These are phyloP conservation scores for Psettodes erumei DNA, from an alignment of 2,113 vertebrate genomes.

Conservation along the genomic window DNA sequence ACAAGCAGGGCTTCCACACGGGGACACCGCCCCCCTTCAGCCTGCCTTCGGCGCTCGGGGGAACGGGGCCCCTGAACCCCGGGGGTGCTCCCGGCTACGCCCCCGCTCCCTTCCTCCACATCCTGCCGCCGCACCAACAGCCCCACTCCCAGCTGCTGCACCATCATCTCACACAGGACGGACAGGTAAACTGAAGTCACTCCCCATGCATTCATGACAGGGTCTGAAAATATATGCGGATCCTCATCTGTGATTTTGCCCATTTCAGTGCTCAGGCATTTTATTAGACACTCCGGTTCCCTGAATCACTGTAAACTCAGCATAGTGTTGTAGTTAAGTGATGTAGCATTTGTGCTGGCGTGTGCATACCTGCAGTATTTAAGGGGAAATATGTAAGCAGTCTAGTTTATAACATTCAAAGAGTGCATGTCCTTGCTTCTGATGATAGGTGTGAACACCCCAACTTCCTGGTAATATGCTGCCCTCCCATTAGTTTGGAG, in stretches of 20 bases:
- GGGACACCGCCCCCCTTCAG: conserved; percentile 94
- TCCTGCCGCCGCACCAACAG: conserved; percentile 95
- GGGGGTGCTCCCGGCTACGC: conserved; percentile 91
- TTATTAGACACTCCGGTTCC: not conserved
- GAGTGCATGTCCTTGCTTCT: too few relatives aligned
- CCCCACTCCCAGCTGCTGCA: conserved; percentile 96
- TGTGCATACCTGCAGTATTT: not conserved
- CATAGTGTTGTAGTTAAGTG: not conserved
- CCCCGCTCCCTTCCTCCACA: conserved; percentile 92
- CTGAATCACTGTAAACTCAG: not conserved
- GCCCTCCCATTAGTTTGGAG: too few relatives aligned
- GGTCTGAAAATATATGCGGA: not conserved
- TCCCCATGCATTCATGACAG: not conserved
- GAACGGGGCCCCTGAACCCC: conserved; percentile 90
- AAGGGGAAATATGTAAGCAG: too few relatives aligned
- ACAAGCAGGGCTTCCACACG: conserved; percentile 97
- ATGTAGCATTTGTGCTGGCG: not conserved
- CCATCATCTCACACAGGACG: conserved; percentile 86
- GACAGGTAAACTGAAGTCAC: conserved; percentile 72
- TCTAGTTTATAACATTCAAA: too few relatives aligned
- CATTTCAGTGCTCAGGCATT: not conserved
- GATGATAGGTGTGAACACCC: too few relatives aligned
- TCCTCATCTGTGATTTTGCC: not conserved
- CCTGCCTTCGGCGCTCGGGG: conserved; percentile 93
- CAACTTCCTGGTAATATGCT: too few relatives aligned